Evolutionary conservation across 2,888 invertebrate species (phyloP).

Genomic region (Lymantria monacha): DNA sequence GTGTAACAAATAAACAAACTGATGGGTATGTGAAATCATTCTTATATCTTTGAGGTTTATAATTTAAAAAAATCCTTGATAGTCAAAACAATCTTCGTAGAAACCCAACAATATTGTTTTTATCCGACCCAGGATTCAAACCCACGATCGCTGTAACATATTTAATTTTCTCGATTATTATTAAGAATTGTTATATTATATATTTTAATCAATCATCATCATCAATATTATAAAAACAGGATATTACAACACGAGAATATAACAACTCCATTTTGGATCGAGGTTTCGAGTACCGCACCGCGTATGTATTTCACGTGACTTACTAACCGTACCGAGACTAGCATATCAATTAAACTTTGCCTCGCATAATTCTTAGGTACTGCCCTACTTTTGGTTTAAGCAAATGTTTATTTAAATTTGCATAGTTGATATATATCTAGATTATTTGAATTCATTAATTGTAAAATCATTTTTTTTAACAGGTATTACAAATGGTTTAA

Average conservation of each 20-base stretch:
- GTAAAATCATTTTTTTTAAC: too few species aligned
- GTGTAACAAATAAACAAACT: too few species aligned
- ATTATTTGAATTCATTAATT: neutral
- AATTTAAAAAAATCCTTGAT: too few species aligned
- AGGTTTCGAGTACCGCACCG: slow-evolving; percentile 41
- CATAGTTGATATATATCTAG: neutral
- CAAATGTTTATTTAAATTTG: slow-evolving; percentile 38
- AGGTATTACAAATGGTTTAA: too few species aligned
- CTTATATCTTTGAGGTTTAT: too few species aligned
- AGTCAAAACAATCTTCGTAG: too few species aligned
- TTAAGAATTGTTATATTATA: neutral
- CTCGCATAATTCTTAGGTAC: slow-evolving; percentile 37
- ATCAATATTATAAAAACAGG: slow-evolving; percentile 15
- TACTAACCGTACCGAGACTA: slow-evolving; percentile 54
- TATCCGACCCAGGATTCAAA: too few species aligned
- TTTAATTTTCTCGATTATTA: too few species aligned
- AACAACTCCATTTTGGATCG: slow-evolving; percentile 35
- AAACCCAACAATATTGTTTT: too few species aligned
- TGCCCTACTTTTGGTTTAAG: slow-evolving; percentile 56
- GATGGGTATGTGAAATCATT: too few species aligned
- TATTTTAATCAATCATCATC: neutral
- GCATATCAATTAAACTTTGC: slow-evolving; percentile 64
- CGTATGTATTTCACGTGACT: slow-evolving; percentile 41
- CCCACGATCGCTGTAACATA: too few species aligned
- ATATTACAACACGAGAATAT: slow-evolving; percentile 35